Conservation (phyloP, 2,888 invertebrate genomes). For the Synanthedon vespiformis region DNA sequence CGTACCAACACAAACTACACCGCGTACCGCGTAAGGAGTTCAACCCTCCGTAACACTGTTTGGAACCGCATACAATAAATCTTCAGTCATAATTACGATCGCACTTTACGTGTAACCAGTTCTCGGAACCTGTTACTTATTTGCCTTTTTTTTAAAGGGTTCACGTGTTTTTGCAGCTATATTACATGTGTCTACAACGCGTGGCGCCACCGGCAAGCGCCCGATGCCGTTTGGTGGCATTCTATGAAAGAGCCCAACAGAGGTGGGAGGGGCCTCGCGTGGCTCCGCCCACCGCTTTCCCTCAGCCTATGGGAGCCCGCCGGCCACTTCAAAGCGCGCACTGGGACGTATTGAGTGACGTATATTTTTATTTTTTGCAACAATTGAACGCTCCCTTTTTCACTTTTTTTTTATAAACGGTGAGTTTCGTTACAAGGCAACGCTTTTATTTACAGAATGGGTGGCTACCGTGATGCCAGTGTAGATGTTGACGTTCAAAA, state of each 20-base stretch:
- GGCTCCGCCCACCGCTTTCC: slow-evolving; percentile 42
- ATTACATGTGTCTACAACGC: slow-evolving; percentile 27
- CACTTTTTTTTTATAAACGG: slow-evolving; percentile 24
- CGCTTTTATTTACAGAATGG: slow-evolving; percentile 27
- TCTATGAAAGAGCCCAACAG: slow-evolving; percentile 44
- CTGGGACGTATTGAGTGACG: slow-evolving; percentile 61
- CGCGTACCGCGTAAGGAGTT: slow-evolving; percentile 19
- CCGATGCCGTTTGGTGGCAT: slow-evolving; percentile 56
- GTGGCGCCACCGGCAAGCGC: slow-evolving; percentile 65
- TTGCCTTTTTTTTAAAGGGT: slow-evolving; percentile 10
- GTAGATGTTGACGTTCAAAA: slow-evolving; percentile 34
- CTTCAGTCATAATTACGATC: slow-evolving; percentile 6
- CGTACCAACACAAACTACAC: slow-evolving; percentile 5
- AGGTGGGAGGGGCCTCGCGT: slow-evolving; percentile 41
- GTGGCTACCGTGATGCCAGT: slow-evolving; percentile 39
- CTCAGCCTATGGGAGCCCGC: slow-evolving; percentile 32
- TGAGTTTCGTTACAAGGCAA: slow-evolving; percentile 38
- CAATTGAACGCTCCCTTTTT: slow-evolving; percentile 34
- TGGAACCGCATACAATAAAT: background rate
- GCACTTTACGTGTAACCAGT: slow-evolving; percentile 4
- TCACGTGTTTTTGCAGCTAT: slow-evolving; percentile 34
- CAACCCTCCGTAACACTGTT: slow-evolving; percentile 6
- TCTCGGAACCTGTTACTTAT: slow-evolving; percentile 5
- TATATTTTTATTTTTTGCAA: slow-evolving; percentile 57
- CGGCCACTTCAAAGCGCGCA: slow-evolving; percentile 48